These are phyloP conservation scores for Anguilla rostrata DNA, from an alignment of 2,113 vertebrate species.

Conservation along the genomic window DNA sequence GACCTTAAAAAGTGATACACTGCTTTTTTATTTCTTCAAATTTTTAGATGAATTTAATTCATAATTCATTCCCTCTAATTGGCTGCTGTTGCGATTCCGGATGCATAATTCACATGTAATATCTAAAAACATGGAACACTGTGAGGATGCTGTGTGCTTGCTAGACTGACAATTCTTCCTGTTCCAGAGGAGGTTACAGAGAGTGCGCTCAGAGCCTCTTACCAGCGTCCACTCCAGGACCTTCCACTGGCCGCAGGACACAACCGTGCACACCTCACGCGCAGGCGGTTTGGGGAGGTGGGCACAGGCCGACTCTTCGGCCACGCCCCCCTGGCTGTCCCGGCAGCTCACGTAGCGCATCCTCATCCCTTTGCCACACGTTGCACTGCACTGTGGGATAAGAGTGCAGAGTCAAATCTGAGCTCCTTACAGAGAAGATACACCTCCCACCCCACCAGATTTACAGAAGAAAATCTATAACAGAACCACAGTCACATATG, in stretches of 20 bases:
- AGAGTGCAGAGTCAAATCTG: background rate
- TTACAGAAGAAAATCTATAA: background rate
- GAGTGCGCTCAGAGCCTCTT: conserved; percentile 59
- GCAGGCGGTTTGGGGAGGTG: conserved; percentile 83
- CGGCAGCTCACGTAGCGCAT: conserved; percentile 98
- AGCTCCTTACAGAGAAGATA: background rate
- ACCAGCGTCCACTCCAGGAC: conserved; percentile 92
- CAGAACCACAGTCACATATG: background rate
- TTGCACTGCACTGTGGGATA: conserved; percentile 82
- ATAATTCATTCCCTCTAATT: background rate
- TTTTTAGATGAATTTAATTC: background rate
- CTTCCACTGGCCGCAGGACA: conserved; percentile 91
- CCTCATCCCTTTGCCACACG: conserved; percentile 89
- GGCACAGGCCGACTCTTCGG: conserved; percentile 82
- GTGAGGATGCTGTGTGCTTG: background rate
- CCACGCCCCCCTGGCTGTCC: conserved; percentile 90
- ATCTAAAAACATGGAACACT: background rate
- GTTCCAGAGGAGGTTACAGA: background rate
- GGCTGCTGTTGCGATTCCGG: background rate
- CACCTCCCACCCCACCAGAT: background rate
- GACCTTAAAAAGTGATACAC: background rate
- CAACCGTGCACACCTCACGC: conserved; percentile 81
- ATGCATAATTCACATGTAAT: background rate
- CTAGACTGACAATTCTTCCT: background rate
- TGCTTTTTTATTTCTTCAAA: background rate